These are phyloP conservation scores for Chrysolina americana DNA, from an alignment of 2,888 invertebrate species.

Conservation along the genomic window DNA sequence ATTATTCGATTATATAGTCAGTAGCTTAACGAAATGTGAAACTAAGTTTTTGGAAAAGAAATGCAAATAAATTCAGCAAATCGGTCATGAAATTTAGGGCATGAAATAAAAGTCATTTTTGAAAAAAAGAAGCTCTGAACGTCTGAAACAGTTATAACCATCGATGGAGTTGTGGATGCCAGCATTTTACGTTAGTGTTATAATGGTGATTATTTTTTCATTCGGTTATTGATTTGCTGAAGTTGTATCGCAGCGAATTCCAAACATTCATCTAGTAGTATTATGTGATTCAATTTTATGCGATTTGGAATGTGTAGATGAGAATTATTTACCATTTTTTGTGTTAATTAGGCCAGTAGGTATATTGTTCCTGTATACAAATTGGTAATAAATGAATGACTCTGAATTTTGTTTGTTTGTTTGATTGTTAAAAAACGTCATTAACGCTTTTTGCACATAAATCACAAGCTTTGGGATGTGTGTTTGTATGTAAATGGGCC, in stretches of 20 bases:
- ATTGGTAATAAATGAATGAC: conserved; percentile 40
- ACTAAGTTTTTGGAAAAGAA: neutral
- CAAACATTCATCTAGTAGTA: neutral
- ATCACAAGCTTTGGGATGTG: conserved; percentile 14
- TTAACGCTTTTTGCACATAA: conserved; percentile 26
- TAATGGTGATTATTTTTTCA: no score
- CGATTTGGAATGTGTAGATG: conserved; percentile 23
- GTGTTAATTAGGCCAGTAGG: conserved; percentile 36
- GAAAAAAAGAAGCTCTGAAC: no score
- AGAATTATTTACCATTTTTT: conserved; percentile 16
- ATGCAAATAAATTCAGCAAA: no score
- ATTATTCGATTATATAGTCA: neutral
- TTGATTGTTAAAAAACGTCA: conserved; percentile 33
- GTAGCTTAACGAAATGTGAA: conserved; percentile 8
- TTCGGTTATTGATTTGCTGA: neutral
- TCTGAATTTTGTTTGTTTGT: conserved; percentile 41
- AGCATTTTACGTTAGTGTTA: no score
- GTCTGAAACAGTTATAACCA: no score
- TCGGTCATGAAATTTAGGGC: no score
- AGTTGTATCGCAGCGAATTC: neutral
- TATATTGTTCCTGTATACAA: conserved; percentile 44
- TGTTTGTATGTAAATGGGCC: conserved; percentile 31
- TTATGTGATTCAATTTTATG: neutral
- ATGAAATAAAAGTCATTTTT: no score
- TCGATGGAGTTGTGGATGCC: no score